Percentiles rank a stretch among this genome's conserved stretches.
Evolutionary conservation across 2,113 vertebrate species (phyloP).

Genomic region (Erythrolamprus reginae): DNA sequence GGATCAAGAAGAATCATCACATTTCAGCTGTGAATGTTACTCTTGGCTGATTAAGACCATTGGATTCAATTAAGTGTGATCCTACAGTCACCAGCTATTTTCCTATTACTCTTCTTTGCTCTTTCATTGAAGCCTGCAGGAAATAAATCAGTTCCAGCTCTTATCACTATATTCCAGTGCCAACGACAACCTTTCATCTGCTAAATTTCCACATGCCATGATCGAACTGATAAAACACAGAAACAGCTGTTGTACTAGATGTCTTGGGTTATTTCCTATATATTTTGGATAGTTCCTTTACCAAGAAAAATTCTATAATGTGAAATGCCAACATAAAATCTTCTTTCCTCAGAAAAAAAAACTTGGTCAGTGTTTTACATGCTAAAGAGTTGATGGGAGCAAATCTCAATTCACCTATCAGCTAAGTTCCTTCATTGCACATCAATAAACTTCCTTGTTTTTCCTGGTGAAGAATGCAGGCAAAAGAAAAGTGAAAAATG

Average conservation of each 20-base stretch:
- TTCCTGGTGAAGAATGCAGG: background rate
- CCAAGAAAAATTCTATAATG: background rate
- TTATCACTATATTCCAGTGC: background rate
- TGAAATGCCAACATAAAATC: background rate
- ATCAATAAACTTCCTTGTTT: background rate
- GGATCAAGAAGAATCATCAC: background rate
- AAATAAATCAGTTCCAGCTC: background rate
- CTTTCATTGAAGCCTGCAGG: background rate
- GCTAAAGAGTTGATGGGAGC: background rate
- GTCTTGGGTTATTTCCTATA: background rate
- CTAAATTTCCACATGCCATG: background rate
- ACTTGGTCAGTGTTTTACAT: background rate
- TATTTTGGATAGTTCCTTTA: background rate
- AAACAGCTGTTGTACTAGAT: background rate
- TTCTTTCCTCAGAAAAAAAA: background rate
- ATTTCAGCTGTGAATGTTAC: background rate
- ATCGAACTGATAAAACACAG: background rate
- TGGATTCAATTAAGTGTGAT: background rate
- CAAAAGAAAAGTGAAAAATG: background rate
- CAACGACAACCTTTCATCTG: background rate
- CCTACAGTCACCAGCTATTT: background rate
- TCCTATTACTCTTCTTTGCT: background rate
- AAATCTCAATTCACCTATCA: background rate
- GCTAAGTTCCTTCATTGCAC: background rate
- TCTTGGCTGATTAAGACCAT: background rate